phyloP scores from a whole-genome alignment of 2,113 vertebrate genomes.

The Hepsetus odoe region DNA sequence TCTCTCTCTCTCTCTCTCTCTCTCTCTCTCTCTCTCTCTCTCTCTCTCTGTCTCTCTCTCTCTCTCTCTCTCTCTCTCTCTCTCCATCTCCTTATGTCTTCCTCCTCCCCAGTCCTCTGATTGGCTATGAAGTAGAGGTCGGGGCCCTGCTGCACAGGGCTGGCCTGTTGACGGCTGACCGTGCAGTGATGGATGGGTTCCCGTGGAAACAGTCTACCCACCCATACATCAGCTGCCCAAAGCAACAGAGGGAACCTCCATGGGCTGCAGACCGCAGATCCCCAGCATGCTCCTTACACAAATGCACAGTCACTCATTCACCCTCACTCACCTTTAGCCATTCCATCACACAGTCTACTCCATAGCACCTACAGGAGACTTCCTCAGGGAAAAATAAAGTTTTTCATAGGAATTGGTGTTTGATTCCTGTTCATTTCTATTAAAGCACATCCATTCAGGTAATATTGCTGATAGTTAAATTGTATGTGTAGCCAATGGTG shows the following conservation, averaged over 20 bases:
- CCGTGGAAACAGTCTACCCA: conserved; percentile 43
- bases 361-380: not conserved
- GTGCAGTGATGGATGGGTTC: conserved; percentile 54
- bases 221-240: conserved; percentile 44
- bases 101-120: conserved; percentile 78
- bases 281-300: conserved; percentile 27
- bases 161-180: conserved; percentile 52
- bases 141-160: conserved; percentile 12
- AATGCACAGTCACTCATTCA: conserved; percentile 1
- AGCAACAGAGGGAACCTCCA: conserved; percentile 32
- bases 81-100: conserved; percentile 69
- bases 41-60: conserved; percentile 66
- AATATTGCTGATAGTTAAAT: not conserved
- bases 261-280: conserved; percentile 16
- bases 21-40: conserved; percentile 46
- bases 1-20: conserved; percentile 18
- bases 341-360: not conserved
- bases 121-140: conserved; percentile 61
- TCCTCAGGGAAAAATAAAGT: too few relatives aligned
- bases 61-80: conserved; percentile 20
- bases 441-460: not conserved
- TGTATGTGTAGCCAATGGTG: too few relatives aligned
- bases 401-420: not conserved
- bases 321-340: not conserved
- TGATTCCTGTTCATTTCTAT: not conserved